Percentiles rank a stretch among this genome's conserved stretches.
phyloP scores from a whole-genome alignment of 1,140 invertebrate species.

The Lineus longissimus region DNA sequence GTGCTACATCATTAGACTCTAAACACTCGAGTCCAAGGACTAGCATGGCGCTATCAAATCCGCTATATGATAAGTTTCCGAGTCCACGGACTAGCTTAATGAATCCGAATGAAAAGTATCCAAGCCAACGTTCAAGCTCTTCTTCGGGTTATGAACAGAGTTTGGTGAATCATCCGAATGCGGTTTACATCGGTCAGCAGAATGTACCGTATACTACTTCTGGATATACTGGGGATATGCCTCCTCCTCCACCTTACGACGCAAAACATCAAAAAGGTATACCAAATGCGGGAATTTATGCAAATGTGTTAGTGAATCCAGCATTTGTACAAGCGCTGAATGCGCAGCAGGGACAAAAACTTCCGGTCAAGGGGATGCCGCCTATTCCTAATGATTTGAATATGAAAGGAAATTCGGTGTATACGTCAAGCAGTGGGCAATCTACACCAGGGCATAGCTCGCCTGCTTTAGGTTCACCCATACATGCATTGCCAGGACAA shows the following conservation, averaged over 20 bases:
- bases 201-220: conserved; percentile 52
- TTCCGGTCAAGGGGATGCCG: neutral
- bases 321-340: neutral
- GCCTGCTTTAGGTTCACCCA: neutral
- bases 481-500: no score
- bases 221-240: conserved; percentile 13
- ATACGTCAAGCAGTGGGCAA: neutral
- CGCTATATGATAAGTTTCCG: conserved; percentile 36
- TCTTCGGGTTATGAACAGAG: conserved; percentile 21
- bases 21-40: conserved; percentile 58
- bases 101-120: conserved; percentile 8
- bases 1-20: conserved; percentile 54
- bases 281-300: conserved; percentile 11
- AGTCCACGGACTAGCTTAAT: conserved; percentile 36
- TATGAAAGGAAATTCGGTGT: neutral
- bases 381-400: neutral
- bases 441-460: neutral
- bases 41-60: conserved; percentile 45
- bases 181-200: conserved; percentile 50
- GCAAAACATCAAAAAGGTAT: conserved; percentile 8
- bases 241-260: conserved; percentile 20
- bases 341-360: neutral
- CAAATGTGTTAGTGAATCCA: neutral
- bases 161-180: conserved; percentile 14
- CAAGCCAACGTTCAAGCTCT: conserved; percentile 4